Percentiles rank a stretch among this genome's conserved stretches.
Conservation (phyloP, 2,113 vertebrate genomes). For the Dendrocopos noguchii region DNA sequence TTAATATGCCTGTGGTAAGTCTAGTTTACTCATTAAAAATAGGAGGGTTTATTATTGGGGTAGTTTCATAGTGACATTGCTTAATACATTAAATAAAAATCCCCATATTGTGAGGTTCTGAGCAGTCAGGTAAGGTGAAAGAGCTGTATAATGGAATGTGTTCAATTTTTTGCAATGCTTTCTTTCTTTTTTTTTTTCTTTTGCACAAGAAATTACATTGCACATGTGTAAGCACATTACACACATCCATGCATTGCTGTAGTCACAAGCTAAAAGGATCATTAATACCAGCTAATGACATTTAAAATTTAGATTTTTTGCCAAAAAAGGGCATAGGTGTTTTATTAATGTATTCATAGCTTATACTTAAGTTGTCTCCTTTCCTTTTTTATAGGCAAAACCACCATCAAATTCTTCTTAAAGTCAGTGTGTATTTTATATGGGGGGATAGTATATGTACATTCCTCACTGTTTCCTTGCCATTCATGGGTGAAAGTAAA, state of each 20-base stretch:
- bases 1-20: neutral
- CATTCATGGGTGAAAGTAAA: neutral
- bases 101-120: neutral
- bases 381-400: neutral
- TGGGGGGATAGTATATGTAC: neutral
- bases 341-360: neutral
- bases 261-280: neutral
- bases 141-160: neutral
- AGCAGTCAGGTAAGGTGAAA: neutral
- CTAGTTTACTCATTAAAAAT: constrained; percentile 9
- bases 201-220: neutral
- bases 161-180: neutral
- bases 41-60: neutral
- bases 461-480: neutral
- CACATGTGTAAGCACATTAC: neutral
- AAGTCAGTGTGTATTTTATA: neutral
- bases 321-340: neutral
- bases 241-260: fast-evolving
- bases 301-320: constrained; percentile 29
- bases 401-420: neutral
- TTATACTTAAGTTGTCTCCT: neutral
- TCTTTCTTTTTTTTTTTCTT: constrained; percentile 6
- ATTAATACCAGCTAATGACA: neutral
- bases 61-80: neutral
- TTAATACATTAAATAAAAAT: constrained; percentile 18